Evolutionary conservation across 2,113 vertebrate genomes (phyloP).

Genomic region (Scalopus aquaticus): DNA sequence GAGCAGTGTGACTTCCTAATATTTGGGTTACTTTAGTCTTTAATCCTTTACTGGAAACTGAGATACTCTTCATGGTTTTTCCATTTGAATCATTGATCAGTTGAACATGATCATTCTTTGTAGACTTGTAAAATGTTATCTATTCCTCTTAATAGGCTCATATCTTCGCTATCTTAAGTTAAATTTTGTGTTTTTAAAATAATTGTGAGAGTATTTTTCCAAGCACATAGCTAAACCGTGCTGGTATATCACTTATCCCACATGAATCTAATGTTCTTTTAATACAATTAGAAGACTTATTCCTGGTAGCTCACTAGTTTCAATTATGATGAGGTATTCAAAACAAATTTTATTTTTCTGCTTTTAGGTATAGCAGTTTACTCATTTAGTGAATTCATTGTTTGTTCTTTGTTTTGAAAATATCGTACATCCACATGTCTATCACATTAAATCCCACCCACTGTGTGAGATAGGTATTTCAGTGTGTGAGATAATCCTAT

Average conservation of each 20-base stretch:
- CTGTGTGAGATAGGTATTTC: background rate
- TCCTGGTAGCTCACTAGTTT: background rate
- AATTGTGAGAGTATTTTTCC: slow-evolving; percentile 6
- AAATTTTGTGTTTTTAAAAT: slow-evolving; percentile 49
- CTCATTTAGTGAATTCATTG: slow-evolving; percentile 5
- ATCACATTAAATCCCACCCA: background rate
- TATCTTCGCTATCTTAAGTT: slow-evolving; percentile 36
- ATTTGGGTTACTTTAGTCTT: slow-evolving; percentile 6
- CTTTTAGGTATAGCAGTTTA: background rate
- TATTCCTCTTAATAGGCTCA: slow-evolving; percentile 7
- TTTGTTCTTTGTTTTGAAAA: slow-evolving; percentile 39
- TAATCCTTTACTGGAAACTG: slow-evolving; percentile 31
- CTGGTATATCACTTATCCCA: background rate
- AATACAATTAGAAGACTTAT: slow-evolving; percentile 19
- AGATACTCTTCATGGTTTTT: slow-evolving; percentile 42
- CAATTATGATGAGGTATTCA: background rate
- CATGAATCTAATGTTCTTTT: background rate
- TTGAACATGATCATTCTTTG: slow-evolving; percentile 24
- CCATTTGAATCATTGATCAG: slow-evolving; percentile 44
- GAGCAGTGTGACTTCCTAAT: background rate
- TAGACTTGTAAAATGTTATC: slow-evolving; percentile 5
- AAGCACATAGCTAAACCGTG: background rate
- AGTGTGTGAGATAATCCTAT: background rate
- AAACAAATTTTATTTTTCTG: slow-evolving; percentile 34
- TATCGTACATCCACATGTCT: background rate